Evolutionary conservation across 64 coral and sea anemone species (phyloP).

Genomic region (Platygyra sinensis): DNA sequence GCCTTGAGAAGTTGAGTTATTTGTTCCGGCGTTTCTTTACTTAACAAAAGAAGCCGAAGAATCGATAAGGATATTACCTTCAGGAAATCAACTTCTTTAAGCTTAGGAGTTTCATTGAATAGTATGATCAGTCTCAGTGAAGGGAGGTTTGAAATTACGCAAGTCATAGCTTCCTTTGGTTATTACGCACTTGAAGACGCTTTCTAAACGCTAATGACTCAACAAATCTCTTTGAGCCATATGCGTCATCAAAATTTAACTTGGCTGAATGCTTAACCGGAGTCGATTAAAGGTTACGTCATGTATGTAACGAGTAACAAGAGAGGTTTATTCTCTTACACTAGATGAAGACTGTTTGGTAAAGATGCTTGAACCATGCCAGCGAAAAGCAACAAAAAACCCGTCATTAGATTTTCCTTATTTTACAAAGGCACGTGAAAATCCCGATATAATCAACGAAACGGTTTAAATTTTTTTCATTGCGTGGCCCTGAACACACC

Average conservation of each 20-base stretch:
- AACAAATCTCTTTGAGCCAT: not conserved
- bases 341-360: too few relatives aligned
- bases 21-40: not conserved
- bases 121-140: not conserved
- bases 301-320: not conserved
- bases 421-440: not conserved
- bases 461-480: too few relatives aligned
- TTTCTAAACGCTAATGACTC: not conserved
- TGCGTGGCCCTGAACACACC: not conserved
- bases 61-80: not conserved
- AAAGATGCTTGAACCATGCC: too few relatives aligned
- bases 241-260: not conserved
- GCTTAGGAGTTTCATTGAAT: not conserved
- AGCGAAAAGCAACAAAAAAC: too few relatives aligned
- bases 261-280: not conserved
- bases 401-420: not conserved
- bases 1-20: not conserved
- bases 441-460: too few relatives aligned
- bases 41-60: not conserved
- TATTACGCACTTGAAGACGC: not conserved
- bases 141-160: not conserved
- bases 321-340: too few relatives aligned
- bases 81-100: not conserved
- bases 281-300: not conserved
- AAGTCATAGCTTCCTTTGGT: not conserved